Conservation (phyloP, 2,888 invertebrate genomes). For the Ashinkailepas kermadecensis region DNA sequence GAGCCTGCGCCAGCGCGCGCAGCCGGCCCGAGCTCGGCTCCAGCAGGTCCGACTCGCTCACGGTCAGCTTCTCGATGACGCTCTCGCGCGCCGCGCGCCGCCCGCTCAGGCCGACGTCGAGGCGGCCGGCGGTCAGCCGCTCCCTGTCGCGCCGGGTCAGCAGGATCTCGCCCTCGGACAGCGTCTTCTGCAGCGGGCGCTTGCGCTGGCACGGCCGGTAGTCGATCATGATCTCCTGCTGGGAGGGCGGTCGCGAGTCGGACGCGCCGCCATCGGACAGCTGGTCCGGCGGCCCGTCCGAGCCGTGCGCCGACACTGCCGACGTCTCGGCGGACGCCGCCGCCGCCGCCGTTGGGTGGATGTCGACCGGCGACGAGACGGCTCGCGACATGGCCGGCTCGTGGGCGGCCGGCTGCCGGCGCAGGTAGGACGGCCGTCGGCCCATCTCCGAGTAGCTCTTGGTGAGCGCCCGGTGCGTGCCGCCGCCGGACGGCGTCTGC, state of each 20-base stretch:
- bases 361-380: constrained; percentile 42
- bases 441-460: constrained; percentile 23
- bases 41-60: constrained; percentile 6
- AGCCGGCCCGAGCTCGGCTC: background rate
- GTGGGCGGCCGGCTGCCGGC: constrained; percentile 56
- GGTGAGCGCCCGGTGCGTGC: background rate
- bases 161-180: constrained; percentile 72
- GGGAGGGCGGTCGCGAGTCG: background rate
- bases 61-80: constrained; percentile 48
- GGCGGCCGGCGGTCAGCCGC: constrained; percentile 37
- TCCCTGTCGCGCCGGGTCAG: constrained; percentile 48
- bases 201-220: background rate
- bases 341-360: constrained; percentile 54
- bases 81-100: constrained; percentile 50
- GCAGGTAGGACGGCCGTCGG: constrained; percentile 39
- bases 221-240: constrained; percentile 32
- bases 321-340: constrained; percentile 7
- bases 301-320: constrained; percentile 22
- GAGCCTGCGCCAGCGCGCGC: background rate
- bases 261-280: constrained; percentile 1
- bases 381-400: constrained; percentile 37
- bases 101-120: constrained; percentile 41
- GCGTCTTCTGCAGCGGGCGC: constrained; percentile 57
- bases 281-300: constrained; percentile 20
- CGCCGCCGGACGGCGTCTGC: background rate